Evolutionary conservation across 2,888 invertebrate genomes (phyloP).

Genomic region (Phlogophora meticulosa): DNA sequence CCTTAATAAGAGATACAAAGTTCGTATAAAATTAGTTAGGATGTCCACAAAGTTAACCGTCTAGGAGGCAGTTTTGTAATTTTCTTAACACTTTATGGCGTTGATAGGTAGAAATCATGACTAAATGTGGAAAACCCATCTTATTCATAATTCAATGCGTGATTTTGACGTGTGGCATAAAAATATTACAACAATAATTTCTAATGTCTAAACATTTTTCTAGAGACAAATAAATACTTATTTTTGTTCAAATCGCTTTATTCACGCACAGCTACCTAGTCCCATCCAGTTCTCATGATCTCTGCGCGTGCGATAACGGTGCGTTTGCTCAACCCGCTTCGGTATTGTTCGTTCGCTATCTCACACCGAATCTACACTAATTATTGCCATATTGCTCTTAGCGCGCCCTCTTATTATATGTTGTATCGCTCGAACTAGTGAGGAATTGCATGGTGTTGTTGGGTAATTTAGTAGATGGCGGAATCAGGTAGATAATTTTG

Average conservation of each 20-base stretch:
- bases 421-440: slow-evolving; percentile 48
- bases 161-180: no score
- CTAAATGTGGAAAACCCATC: no score
- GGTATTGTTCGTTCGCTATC: slow-evolving; percentile 75
- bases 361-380: slow-evolving; percentile 71
- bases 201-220: no score
- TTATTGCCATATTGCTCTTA: slow-evolving; percentile 69
- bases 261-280: background rate
- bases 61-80: no score
- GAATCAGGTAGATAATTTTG: slow-evolving; percentile 2
- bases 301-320: slow-evolving; percentile 47
- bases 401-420: slow-evolving; percentile 46
- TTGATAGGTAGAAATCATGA: no score
- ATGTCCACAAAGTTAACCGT: no score
- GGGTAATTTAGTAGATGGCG: slow-evolving; percentile 15
- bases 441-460: slow-evolving; percentile 50
- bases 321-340: slow-evolving; percentile 67
- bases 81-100: no score
- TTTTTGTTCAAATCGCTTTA: slow-evolving; percentile 18
- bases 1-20: no score
- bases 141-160: no score
- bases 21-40: no score
- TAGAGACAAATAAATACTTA: background rate
- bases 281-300: slow-evolving; percentile 63
- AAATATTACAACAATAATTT: no score